Evolutionary conservation across 2,797 vertebrate genomes (phyloP), one percentile per base, ranked within the genome.

Genomic region (Brotula barbata): DNA sequence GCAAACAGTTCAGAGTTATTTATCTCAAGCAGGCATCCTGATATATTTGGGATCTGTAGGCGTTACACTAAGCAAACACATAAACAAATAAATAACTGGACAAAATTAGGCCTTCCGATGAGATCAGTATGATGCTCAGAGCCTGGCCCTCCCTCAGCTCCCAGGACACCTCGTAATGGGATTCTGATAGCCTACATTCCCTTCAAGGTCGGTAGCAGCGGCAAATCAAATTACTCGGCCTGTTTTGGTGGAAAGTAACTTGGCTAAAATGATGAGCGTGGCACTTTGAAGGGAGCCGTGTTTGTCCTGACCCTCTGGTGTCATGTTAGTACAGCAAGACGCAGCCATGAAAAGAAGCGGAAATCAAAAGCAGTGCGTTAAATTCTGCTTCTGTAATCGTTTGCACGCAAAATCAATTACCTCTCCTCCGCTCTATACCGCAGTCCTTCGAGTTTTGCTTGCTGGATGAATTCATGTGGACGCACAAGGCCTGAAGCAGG

Each of bases 151-250:
- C 71, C 63, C 69, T 71, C 44, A 57, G 67, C 76, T 81, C 77
- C 75, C 69, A 67, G 61, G 62, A 77, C 14, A 55, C 64, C 64
- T 77, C 72, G 68, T 70, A 86, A 84, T 87, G 85, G 85, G 82
- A 89, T 87, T 86, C 82, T 75, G 70, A 57, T 81, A 87, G 80
- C 84, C 83, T 86, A 83, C 75, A 89, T 90, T 85, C 71, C 50
- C 64, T 84, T 89, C 87, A 90, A 90, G 88, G 88, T 90, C 89
- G 69, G 36, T 73, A 47, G 82, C 77, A 75, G 80, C 73, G 74
- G 75, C 78, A 87, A 86, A 88, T 88, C 84, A 82, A 89, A 90
- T 90, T 81, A 88, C 80, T 85, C 78, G 83, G 84, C 85, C 81
- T 73, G 75, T 81, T 82, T 84, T 82, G 71, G 77, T 88, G 87